Evolutionary conservation across 35 echinoderm and acorn worm genomes (phyloP).

Genomic region (Apostichopus californicus): DNA sequence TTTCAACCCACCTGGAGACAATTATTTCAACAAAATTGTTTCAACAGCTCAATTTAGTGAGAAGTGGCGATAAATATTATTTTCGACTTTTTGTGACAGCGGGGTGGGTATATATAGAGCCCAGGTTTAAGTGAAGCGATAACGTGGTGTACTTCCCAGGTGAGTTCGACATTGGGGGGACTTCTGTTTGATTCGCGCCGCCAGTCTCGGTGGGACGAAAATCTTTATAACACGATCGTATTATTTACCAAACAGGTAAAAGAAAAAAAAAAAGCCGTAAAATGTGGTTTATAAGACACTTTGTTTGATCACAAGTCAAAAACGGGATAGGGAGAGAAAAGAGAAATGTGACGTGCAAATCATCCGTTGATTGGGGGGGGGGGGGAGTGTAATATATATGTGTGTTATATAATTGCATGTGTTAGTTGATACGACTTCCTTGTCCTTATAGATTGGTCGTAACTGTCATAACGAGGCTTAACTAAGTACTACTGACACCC

Average conservation of each 20-base stretch:
- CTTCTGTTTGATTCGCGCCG: neutral
- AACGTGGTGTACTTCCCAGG: neutral
- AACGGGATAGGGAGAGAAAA: no score
- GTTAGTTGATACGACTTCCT: no score
- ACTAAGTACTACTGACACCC: neutral
- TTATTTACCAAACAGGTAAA: no score
- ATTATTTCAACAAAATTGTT: slow-evolving; percentile 22
- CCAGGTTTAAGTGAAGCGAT: neutral
- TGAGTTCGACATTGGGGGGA: neutral
- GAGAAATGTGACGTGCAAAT: no score
- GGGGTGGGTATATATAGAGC: neutral
- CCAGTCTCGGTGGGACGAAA: neutral
- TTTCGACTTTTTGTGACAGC: neutral
- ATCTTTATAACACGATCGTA: no score
- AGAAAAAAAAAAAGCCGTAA: no score
- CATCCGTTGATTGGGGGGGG: no score
- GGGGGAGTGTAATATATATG: no score
- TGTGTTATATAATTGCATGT: no score
- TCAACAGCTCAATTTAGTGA: slow-evolving; percentile 36
- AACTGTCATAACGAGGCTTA: neutral
- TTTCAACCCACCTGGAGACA: slow-evolving; percentile 29
- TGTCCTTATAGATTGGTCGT: neutral
- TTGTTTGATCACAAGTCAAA: no score
- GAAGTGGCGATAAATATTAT: slow-evolving; percentile 17
- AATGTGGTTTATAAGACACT: no score